phyloP scores from a whole-genome alignment of 1,140 invertebrate genomes.

The Nasonia vitripennis region DNA sequence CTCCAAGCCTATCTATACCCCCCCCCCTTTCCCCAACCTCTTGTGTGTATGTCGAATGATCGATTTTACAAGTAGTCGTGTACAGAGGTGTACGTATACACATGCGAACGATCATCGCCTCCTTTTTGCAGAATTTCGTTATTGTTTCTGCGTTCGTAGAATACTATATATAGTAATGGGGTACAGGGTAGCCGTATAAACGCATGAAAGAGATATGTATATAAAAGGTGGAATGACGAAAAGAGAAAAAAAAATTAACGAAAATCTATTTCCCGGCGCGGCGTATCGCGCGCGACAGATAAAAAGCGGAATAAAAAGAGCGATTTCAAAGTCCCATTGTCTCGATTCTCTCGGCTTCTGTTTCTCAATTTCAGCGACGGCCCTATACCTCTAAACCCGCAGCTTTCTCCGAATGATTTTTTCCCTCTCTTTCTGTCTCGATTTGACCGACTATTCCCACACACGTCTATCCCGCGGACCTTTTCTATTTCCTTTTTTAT shows the following conservation, averaged over 20 bases:
- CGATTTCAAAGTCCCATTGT: background rate
- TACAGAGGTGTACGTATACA: background rate
- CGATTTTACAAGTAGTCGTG: background rate
- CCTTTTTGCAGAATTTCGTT: too few relatives aligned
- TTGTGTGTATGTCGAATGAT: background rate
- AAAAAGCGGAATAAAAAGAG: background rate
- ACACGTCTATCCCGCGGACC: background rate
- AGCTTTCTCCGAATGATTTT: background rate
- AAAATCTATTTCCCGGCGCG: slow-evolving; percentile 11
- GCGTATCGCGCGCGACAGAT: slow-evolving; percentile 12
- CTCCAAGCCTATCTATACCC: background rate
- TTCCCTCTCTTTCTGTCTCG: background rate
- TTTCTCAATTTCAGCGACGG: slow-evolving; percentile 16
- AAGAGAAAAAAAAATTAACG: background rate
- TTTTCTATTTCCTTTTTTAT: background rate
- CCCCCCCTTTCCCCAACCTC: too few relatives aligned
- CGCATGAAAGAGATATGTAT: background rate
- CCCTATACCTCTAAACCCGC: background rate
- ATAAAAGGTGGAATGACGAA: background rate
- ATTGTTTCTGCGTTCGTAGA: too few relatives aligned
- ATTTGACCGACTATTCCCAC: slow-evolving; percentile 51
- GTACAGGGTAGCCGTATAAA: background rate
- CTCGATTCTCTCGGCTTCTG: slow-evolving; percentile 14
- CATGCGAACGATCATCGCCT: background rate
- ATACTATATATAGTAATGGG: too few relatives aligned